These are phyloP conservation scores for Macrotrachela quadricornifera DNA, from an alignment of 1,140 invertebrate genomes.

Conservation along the genomic window DNA sequence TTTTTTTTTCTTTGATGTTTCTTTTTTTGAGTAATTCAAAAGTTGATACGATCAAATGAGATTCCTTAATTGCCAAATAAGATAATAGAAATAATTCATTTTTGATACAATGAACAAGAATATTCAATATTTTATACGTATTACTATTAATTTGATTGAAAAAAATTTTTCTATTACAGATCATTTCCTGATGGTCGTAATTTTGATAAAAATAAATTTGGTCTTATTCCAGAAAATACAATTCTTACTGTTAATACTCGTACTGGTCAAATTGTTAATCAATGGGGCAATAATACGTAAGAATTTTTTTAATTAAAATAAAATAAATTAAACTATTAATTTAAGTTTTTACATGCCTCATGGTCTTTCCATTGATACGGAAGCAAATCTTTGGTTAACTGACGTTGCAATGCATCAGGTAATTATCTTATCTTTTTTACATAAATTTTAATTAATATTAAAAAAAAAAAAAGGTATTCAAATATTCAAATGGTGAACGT, in stretches of 20 bases:
- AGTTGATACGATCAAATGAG: no score
- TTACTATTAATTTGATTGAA: no score
- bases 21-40: no score
- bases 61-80: no score
- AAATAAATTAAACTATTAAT: no score
- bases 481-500: conserved; percentile 39
- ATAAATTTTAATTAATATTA: not conserved
- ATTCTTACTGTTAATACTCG: conserved; percentile 52
- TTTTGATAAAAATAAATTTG: conserved; percentile 21
- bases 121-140: no score
- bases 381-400: conserved; percentile 73
- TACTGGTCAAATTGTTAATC: conserved; percentile 45
- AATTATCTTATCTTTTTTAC: conserved; percentile 29
- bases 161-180: not conserved
- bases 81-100: no score
- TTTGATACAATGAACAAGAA: no score
- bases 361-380: conserved; percentile 60
- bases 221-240: conserved; percentile 55
- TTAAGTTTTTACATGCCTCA: conserved; percentile 89
- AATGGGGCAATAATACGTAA: conserved; percentile 49
- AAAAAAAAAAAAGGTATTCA: conserved; percentile 32
- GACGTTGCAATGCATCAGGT: conserved; percentile 92
- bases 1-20: no score
- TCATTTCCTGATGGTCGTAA: conserved; percentile 2
- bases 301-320: no score